A percentile compares a stretch with the other conserved stretches of the same genome.
These are phyloP conservation scores for Sphenodon punctatus DNA, from an alignment of 2,797 vertebrate species.

Conservation along the genomic window DNA sequence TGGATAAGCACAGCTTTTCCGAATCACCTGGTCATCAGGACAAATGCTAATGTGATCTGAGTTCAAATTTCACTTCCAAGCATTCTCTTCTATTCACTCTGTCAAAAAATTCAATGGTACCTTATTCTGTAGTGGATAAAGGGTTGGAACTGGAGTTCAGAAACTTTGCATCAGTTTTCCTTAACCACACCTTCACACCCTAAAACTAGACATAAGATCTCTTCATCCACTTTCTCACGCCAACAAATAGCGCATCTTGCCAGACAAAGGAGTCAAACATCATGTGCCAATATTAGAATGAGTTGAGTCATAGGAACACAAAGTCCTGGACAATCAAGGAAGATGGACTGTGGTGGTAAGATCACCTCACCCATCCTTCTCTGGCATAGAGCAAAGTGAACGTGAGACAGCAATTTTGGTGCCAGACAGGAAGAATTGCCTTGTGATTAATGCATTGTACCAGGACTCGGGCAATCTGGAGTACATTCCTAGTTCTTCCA, in stretches of 20 bases:
- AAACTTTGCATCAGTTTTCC: too few relatives aligned
- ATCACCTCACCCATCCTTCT: background rate
- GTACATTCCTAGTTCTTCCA: background rate
- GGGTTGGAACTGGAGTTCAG: too few relatives aligned
- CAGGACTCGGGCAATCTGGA: background rate
- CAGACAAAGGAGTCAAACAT: background rate
- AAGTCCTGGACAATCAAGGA: accelerated
- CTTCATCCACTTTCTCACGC: background rate
- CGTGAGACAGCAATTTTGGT: background rate
- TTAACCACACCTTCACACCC: background rate
- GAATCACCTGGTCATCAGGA: background rate
- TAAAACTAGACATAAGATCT: background rate
- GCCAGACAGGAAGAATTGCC: background rate
- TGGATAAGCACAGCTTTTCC: background rate
- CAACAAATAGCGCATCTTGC: background rate
- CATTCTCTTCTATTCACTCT: too few relatives aligned
- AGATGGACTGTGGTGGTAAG: background rate
- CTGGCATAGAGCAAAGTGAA: background rate
- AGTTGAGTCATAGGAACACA: background rate
- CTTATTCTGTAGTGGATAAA: too few relatives aligned
- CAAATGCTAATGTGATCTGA: background rate
- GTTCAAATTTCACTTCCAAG: background rate
- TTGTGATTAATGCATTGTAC: background rate
- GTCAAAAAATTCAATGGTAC: too few relatives aligned
- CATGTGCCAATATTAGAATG: background rate